phyloP scores from a whole-genome alignment of 2,888 invertebrate genomes.

The Harmothoe impar region DNA sequence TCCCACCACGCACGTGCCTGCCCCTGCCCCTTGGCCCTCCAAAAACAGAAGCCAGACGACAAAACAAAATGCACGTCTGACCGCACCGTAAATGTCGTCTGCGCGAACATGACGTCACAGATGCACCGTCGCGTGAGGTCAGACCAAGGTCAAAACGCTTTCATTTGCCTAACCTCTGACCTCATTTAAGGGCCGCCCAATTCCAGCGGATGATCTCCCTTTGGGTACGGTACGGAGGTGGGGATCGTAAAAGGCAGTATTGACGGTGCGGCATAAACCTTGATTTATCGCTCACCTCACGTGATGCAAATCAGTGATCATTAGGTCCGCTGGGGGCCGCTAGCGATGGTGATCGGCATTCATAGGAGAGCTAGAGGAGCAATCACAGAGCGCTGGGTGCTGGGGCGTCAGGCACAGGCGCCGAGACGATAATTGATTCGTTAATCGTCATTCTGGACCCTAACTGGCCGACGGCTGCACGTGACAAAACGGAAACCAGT shows the following conservation, averaged over 20 bases:
- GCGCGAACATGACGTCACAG: background rate
- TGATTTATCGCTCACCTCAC: constrained; percentile 46
- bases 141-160: background rate
- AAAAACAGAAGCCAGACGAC: too few relatives aligned
- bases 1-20: too few relatives aligned
- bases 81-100: background rate
- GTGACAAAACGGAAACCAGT: too few relatives aligned
- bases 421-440: constrained; percentile 7
- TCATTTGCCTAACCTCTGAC: constrained; percentile 14
- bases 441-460: background rate
- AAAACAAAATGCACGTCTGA: too few relatives aligned
- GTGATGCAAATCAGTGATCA: constrained; percentile 27
- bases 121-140: background rate
- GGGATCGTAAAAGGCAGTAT: background rate
- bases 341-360: constrained; percentile 1
- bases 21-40: too few relatives aligned
- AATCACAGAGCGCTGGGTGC: background rate
- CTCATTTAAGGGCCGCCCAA: background rate
- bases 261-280: constrained; percentile 1
- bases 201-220: background rate
- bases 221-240: background rate
- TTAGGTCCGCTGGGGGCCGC: constrained; percentile 14
- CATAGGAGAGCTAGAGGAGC: background rate
- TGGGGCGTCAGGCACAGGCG: background rate
- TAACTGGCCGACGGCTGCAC: too few relatives aligned